phyloP scores from a whole-genome alignment of 1,140 invertebrate genomes.

The Aculops lycopersici region DNA sequence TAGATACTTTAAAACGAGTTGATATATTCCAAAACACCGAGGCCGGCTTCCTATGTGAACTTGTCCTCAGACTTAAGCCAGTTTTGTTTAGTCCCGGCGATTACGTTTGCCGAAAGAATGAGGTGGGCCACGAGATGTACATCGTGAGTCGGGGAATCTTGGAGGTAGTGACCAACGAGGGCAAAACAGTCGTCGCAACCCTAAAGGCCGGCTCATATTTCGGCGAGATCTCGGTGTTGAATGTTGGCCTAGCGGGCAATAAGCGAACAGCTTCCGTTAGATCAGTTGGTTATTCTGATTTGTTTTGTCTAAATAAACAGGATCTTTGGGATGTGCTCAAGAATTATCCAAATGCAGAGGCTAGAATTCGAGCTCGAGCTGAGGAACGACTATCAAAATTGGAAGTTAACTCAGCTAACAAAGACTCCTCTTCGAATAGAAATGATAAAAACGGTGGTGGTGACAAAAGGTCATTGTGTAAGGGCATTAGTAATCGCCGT shows the following conservation, averaged over 20 bases:
- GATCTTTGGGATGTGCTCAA: slow-evolving; percentile 98
- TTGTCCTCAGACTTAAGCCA: slow-evolving; percentile 64
- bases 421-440: no score
- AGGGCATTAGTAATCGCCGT: no score
- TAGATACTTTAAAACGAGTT: slow-evolving; percentile 83
- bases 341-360: slow-evolving; percentile 80
- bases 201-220: slow-evolving; percentile 91
- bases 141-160: slow-evolving; percentile 75
- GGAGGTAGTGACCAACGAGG: slow-evolving; percentile 69
- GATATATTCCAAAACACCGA: slow-evolving; percentile 98
- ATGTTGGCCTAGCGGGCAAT: slow-evolving; percentile 87
- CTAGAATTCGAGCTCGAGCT: slow-evolving; percentile 80
- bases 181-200: slow-evolving; percentile 76
- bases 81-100: slow-evolving; percentile 90
- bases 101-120: slow-evolving; percentile 93
- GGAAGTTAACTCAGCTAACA: neutral
- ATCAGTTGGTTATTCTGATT: slow-evolving; percentile 87
- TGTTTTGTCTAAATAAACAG: slow-evolving; percentile 91
- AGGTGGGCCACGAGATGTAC: slow-evolving; percentile 96
- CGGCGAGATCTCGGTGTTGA: slow-evolving; percentile 96
- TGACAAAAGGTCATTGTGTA: no score
- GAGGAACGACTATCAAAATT: slow-evolving; percentile 75
- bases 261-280: slow-evolving; percentile 73
- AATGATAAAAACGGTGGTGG: no score
- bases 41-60: slow-evolving; percentile 83